These are phyloP conservation scores for Apistogramma diplotaenia DNA, from an alignment of 2,113 vertebrate genomes.

Conservation along the genomic window DNA sequence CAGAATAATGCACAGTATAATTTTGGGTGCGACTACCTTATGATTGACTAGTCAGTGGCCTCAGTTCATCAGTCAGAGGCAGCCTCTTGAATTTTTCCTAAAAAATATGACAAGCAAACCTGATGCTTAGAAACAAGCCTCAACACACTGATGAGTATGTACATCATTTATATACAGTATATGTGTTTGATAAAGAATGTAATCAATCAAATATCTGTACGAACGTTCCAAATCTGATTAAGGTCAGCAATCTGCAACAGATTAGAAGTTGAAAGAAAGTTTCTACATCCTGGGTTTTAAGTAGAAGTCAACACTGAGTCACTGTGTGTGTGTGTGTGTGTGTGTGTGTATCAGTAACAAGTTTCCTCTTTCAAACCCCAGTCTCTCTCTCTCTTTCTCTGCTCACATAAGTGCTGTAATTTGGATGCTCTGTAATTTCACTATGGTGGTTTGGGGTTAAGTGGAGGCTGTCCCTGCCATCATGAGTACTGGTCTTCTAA, in stretches of 20 bases:
- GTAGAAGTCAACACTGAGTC: constrained; percentile 6
- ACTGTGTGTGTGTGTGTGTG: constrained; percentile 6
- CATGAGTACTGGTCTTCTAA: constrained; percentile 54
- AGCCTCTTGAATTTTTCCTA: not conserved
- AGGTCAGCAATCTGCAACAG: constrained; percentile 27
- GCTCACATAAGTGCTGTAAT: constrained; percentile 69
- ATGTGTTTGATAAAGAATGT: not conserved
- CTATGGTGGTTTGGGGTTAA: constrained; percentile 71
- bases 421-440: constrained; percentile 74
- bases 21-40: not conserved
- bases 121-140: not conserved
- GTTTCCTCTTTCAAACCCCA: constrained; percentile 56
- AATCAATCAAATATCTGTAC: not conserved
- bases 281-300: constrained; percentile 22
- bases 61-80: not conserved
- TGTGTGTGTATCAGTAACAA: constrained; percentile 30
- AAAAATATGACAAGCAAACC: not conserved
- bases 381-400: constrained; percentile 33
- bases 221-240: not conserved
- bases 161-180: not conserved
- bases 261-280: constrained; percentile 29
- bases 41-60: not conserved
- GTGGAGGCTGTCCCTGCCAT: constrained; percentile 67
- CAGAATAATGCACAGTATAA: too few relatives aligned
- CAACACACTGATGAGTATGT: not conserved